A percentile compares a stretch with the other conserved stretches of the same genome.
Conservation (phyloP, 1,140 invertebrate genomes). For the Apis laboriosa region DNA sequence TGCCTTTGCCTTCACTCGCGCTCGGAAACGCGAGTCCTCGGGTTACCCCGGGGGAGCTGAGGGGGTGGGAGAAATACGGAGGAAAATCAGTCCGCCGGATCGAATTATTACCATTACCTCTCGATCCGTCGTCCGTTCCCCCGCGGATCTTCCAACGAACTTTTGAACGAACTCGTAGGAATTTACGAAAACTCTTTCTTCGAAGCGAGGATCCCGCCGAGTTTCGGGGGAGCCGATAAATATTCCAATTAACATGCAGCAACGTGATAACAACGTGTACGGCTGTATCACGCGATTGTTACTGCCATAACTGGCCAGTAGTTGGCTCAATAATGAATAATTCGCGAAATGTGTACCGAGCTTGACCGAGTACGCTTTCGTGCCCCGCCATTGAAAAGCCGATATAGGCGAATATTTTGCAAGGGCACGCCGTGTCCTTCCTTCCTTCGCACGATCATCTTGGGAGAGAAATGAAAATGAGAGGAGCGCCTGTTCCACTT, state of each 20-base stretch:
- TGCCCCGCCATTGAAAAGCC: no score
- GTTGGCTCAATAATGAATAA: conserved; percentile 42
- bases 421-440: no score
- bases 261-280: not conserved
- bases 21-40: conserved; percentile 35
- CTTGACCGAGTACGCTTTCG: not conserved
- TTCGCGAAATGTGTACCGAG: conserved; percentile 4
- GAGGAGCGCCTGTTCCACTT: no score
- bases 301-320: conserved; percentile 13
- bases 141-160: not conserved
- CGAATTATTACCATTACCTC: not conserved
- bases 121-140: not conserved
- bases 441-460: no score
- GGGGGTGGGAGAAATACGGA: not conserved
- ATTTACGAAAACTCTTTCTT: no score
- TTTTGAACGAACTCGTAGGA: not conserved
- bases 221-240: not conserved
- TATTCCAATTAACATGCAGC: conserved; percentile 24
- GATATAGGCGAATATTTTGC: no score
- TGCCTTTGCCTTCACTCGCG: conserved; percentile 39
- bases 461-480: no score
- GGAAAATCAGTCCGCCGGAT: not conserved
- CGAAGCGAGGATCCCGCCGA: no score
- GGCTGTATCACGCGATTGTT: conserved; percentile 11
- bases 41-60: conserved; percentile 2